Base-by-base conservation (phyloP, 2,797 vertebrate species). In the Alectoris magna region DNA sequence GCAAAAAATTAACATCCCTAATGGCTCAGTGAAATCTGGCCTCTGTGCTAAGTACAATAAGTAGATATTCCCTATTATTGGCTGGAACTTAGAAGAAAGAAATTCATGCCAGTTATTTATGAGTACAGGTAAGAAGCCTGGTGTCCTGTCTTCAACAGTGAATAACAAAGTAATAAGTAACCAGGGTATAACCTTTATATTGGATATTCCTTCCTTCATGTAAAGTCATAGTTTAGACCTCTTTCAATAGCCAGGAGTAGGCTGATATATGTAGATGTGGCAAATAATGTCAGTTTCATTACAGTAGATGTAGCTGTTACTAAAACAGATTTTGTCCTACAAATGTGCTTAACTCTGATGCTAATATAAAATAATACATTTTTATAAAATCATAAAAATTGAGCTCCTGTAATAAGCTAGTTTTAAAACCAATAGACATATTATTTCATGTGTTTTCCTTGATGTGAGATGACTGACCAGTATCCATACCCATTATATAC, bases 361-460 rank as follows among this genome's bases (percentile, higher is more conserved):
- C 5, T 76, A n/a, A 66, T 56, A 60, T 44, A 81, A 90, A 87
- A 86, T 81, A 78, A 90, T 39, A 62, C 72, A 46, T 38, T 72
- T 55, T 64, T 63, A 13, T 68, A 66, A 14, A 69, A 39, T 66
- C 69, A 67, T 84, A 49, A 77, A 87, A 88, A 67, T 51, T 34
- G 4, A 87, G 27, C 26, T 55, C 29, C 27, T 78, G 23, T 82
- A 88, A 58, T 39, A 68, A 44, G 6, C 56, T 90, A 15, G 7
- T 19, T 90, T 80, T 86, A 77, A 95, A 71, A 91, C 44, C 21
- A 48, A 8, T 51, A 23, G 31, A 31, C 24, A 5, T 43, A 36
- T 22, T 59, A 74, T 27, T 59, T 59, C 6, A 10, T 8, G 15
- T 44, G 55, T 78, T 87, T 80, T 68, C 39, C 49, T 29, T 77